phyloP scores from a whole-genome alignment of 2,113 vertebrate genomes.

The Erpornis zantholeuca region DNA sequence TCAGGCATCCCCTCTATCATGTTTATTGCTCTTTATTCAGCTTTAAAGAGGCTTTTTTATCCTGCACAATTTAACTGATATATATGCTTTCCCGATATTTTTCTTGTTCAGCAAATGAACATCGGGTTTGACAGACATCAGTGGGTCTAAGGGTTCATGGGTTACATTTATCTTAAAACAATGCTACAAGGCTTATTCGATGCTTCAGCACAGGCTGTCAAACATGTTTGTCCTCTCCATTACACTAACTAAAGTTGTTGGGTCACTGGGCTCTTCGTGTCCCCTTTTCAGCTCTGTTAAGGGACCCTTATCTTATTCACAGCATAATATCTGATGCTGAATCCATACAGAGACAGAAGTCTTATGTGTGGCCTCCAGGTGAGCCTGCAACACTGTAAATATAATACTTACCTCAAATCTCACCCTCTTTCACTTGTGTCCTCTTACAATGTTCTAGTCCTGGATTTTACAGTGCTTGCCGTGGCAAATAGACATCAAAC shows the following conservation, averaged over 20 bases:
- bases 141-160: neutral
- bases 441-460: neutral
- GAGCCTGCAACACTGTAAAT: neutral
- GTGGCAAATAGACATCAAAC: neutral
- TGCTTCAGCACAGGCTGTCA: neutral
- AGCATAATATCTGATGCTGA: neutral
- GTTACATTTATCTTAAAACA: slow-evolving; percentile 4
- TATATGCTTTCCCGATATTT: neutral
- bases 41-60: slow-evolving; percentile 1
- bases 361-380: neutral
- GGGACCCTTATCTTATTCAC: neutral
- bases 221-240: neutral
- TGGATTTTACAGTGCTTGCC: neutral
- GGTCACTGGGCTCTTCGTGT: neutral
- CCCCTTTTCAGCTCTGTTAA: neutral
- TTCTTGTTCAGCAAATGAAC: neutral
- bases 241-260: neutral
- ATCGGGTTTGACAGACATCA: neutral
- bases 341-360: neutral
- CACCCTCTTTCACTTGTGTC: neutral
- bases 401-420: neutral
- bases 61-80: neutral
- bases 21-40: slow-evolving; percentile 1
- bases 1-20: neutral
- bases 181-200: neutral